phyloP scores from a whole-genome alignment of 1,140 invertebrate species.

The Drosophila parabipectinata region DNA sequence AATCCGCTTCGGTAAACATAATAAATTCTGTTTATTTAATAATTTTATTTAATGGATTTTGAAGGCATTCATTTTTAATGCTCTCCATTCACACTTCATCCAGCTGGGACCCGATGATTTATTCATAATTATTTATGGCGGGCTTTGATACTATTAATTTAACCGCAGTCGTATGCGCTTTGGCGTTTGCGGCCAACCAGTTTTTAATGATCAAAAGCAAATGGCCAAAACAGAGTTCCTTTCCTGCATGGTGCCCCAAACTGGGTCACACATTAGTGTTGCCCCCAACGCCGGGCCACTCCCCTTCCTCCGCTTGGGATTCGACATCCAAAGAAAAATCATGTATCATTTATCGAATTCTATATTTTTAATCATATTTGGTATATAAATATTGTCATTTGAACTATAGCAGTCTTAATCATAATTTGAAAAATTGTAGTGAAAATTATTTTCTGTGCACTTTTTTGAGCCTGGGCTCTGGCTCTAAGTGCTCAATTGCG shows the following conservation, averaged over 20 bases:
- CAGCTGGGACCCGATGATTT: conserved; percentile 15
- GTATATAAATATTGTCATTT: neutral
- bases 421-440: neutral
- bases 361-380: neutral
- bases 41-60: neutral
- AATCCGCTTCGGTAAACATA: conserved; percentile 1
- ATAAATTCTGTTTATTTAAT: conserved; percentile 1
- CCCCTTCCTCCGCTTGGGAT: neutral
- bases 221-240: conserved; percentile 60
- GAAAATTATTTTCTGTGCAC: neutral
- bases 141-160: conserved; percentile 4
- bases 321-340: neutral
- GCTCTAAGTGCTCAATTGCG: conserved; percentile 77
- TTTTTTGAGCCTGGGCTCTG: conserved; percentile 11
- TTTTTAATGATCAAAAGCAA: conserved; percentile 78
- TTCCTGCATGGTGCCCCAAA: conserved; percentile 67
- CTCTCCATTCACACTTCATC: neutral
- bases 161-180: conserved; percentile 28
- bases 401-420: neutral
- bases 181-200: conserved; percentile 60
- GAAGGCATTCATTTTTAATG: neutral
- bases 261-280: conserved; percentile 71
- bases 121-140: conserved; percentile 15
- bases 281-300: conserved; percentile 13
- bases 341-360: neutral